These are phyloP conservation scores for Fragum sueziense DNA, from an alignment of 2,888 invertebrate species.

Conservation along the genomic window DNA sequence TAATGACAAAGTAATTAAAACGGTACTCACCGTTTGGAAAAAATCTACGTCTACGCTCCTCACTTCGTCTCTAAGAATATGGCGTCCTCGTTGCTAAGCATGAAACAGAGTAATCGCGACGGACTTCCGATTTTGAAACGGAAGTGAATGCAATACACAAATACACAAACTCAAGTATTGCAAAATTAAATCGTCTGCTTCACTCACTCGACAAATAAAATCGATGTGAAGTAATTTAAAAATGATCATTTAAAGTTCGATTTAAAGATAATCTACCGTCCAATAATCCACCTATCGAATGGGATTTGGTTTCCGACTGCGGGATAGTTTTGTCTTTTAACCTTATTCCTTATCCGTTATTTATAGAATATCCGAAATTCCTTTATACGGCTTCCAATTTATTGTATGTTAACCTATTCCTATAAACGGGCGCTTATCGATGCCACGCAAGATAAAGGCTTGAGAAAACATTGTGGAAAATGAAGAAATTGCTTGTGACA, in stretches of 20 bases:
- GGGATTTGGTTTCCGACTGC: not conserved
- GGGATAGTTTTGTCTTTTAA: constrained; percentile 7
- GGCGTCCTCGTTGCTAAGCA: constrained; percentile 68
- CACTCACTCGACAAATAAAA: not conserved
- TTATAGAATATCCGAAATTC: not conserved
- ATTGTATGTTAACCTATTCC: not conserved
- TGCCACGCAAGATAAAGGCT: too few relatives aligned
- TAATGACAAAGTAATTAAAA: not conserved
- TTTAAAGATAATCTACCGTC: not conserved
- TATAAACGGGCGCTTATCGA: not conserved
- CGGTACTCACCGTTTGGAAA: constrained; percentile 12
- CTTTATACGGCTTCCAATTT: not conserved
- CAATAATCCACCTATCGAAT: constrained; percentile 12
- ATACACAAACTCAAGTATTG: not conserved
- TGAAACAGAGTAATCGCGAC: constrained; percentile 24
- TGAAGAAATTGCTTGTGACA: not conserved
- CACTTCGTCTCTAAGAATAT: constrained; percentile 65
- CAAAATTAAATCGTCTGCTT: not conserved
- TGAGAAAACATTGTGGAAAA: constrained; percentile 2
- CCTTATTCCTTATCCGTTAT: not conserved
- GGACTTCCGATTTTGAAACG: constrained; percentile 33
- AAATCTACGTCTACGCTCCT: not conserved
- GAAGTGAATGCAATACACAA: constrained; percentile 15
- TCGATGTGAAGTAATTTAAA: constrained; percentile 2
- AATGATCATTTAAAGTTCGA: constrained; percentile 3